Conservation (phyloP, 2,797 vertebrate genomes). For the Artibeus lituratus region DNA sequence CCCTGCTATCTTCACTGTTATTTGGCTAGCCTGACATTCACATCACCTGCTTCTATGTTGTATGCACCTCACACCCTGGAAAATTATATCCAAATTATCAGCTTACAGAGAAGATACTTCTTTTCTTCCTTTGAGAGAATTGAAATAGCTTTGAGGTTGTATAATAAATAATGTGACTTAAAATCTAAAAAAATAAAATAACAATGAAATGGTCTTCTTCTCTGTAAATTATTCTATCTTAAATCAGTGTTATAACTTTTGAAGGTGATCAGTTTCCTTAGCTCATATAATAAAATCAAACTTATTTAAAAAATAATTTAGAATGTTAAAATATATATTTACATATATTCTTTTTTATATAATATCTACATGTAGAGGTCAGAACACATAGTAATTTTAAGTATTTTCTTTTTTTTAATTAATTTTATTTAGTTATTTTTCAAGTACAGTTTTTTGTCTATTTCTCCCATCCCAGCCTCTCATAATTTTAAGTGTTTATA, state of each 20-base stretch:
- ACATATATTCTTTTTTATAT: background rate
- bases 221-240: background rate
- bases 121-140: background rate
- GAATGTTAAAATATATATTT: background rate
- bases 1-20: background rate
- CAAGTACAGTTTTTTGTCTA: no score
- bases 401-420: no score
- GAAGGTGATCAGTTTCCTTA: background rate
- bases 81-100: background rate
- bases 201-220: background rate
- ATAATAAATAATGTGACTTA: background rate
- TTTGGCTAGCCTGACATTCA: background rate
- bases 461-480: no score
- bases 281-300: background rate
- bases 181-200: background rate
- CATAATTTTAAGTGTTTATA: background rate
- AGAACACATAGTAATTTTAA: no score
- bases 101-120: background rate
- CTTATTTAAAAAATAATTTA: background rate
- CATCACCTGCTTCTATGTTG: background rate
- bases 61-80: background rate
- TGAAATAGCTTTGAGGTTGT: slow-evolving; percentile 4
- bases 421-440: no score
- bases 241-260: background rate
- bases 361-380: no score